These are phyloP conservation scores for Vollenhovia emeryi DNA, from an alignment of 1,140 invertebrate species.

Conservation along the genomic window DNA sequence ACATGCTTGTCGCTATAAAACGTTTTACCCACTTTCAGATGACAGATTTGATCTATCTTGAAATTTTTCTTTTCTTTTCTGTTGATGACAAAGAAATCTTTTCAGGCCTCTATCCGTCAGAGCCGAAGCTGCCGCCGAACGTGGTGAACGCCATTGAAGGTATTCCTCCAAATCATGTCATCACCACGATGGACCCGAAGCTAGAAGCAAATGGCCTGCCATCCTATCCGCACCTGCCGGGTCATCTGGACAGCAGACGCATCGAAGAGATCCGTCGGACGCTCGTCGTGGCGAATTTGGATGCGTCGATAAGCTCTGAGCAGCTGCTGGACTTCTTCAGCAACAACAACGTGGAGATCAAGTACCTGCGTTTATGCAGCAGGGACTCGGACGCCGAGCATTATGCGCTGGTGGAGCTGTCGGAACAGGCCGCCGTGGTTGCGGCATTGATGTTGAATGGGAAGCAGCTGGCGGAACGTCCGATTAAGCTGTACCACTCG, in stretches of 20 bases:
- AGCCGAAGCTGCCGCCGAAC: slow-evolving; percentile 95
- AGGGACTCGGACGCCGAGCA: slow-evolving; percentile 91
- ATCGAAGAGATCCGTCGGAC: slow-evolving; percentile 99
- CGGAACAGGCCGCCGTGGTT: slow-evolving; percentile 95
- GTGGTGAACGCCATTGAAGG: slow-evolving; percentile 96
- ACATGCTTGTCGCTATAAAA: neutral
- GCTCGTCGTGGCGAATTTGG: slow-evolving; percentile 92
- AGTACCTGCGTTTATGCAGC: slow-evolving; percentile 97
- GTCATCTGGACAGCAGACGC: slow-evolving; percentile 94
- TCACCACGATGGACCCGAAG: slow-evolving; percentile 96
- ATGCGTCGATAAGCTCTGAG: slow-evolving; percentile 88
- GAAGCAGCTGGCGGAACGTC: slow-evolving; percentile 81
- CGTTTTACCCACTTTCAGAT: neutral
- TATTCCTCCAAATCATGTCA: slow-evolving; percentile 91
- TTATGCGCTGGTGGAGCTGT: slow-evolving; percentile 97
- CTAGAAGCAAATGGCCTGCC: slow-evolving; percentile 94
- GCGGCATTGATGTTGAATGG: slow-evolving; percentile 96
- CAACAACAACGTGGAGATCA: slow-evolving; percentile 94
- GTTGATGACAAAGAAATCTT: too few species aligned
- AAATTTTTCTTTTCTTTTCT: too few species aligned
- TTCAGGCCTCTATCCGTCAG: slow-evolving; percentile 89
- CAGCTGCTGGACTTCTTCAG: slow-evolving; percentile 95
- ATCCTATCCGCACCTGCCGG: slow-evolving; percentile 96
- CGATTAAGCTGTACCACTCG: slow-evolving; percentile 93
- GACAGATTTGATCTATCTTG: neutral